phyloP scores from a whole-genome alignment of 1,140 invertebrate species.

The Idris sp. region DNA sequence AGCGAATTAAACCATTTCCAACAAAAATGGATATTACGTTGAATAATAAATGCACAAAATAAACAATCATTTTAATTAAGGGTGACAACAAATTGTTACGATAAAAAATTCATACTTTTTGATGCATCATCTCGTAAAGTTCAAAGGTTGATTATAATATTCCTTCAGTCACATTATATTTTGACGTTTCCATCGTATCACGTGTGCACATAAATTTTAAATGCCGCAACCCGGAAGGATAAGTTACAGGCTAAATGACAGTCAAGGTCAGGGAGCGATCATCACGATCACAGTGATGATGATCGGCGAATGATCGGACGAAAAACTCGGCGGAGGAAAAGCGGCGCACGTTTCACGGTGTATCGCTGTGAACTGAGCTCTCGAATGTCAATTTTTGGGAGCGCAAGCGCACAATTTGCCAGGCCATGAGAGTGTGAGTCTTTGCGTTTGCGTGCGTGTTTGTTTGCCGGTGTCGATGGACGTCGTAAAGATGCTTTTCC shows the following conservation, averaged over 20 bases:
- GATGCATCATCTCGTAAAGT: conserved; percentile 4
- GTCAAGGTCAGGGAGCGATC: conserved; percentile 25
- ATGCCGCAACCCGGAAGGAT: neutral
- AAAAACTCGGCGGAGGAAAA: conserved; percentile 53
- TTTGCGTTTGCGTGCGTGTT: conserved; percentile 52
- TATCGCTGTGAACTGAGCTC: conserved; percentile 69
- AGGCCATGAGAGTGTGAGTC: conserved; percentile 14
- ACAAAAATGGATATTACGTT: too few relatives aligned
- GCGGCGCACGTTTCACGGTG: conserved; percentile 69
- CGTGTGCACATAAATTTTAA: neutral
- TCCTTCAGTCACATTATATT: conserved; percentile 21
- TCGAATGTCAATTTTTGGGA: conserved; percentile 57
- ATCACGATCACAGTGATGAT: conserved; percentile 29
- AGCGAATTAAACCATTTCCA: too few relatives aligned
- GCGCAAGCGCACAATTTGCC: conserved; percentile 61
- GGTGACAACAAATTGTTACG: conserved; percentile 17
- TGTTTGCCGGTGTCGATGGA: conserved; percentile 50
- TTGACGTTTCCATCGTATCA: conserved; percentile 7
- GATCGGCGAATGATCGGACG: conserved; percentile 26
- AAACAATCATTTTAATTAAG: too few relatives aligned
- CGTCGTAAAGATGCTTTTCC: conserved; percentile 42
- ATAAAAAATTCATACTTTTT: too few relatives aligned
- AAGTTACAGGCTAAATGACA: conserved; percentile 3
- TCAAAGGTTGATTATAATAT: too few relatives aligned
- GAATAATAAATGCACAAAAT: too few relatives aligned